phyloP scores from a whole-genome alignment of 2,888 invertebrate species.

The Fragum whitleyi region DNA sequence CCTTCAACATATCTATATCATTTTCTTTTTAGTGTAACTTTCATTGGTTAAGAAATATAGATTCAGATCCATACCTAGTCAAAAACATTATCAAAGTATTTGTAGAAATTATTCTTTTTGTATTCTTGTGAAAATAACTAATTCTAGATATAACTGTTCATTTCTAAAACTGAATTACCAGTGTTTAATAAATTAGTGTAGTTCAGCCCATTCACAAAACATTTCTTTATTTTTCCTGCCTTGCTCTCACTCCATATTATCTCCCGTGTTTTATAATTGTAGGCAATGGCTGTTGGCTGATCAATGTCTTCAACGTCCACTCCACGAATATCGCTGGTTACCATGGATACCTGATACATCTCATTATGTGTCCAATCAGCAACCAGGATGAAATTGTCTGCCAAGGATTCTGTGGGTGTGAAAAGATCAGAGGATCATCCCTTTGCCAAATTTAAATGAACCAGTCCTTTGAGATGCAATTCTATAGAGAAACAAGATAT shows the following conservation, averaged over 20 bases:
- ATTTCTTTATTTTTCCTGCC: conserved; percentile 6
- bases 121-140: too few relatives aligned
- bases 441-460: too few relatives aligned
- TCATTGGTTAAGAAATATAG: too few relatives aligned
- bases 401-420: conserved; percentile 27
- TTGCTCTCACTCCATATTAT: conserved; percentile 45
- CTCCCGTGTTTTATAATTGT: conserved; percentile 25
- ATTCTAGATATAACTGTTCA: too few relatives aligned
- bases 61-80: too few relatives aligned
- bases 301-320: conserved; percentile 38
- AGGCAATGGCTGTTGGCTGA: conserved; percentile 36
- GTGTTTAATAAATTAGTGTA: conserved; percentile 3
- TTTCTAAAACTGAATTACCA: too few relatives aligned
- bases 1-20: too few relatives aligned
- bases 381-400: conserved; percentile 46
- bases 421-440: background rate
- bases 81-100: too few relatives aligned
- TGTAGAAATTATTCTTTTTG: too few relatives aligned
- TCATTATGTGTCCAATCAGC: conserved; percentile 58
- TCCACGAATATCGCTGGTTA: conserved; percentile 35
- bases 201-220: conserved; percentile 23
- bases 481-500: too few relatives aligned
- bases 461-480: too few relatives aligned
- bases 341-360: conserved; percentile 47
- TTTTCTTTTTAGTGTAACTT: too few relatives aligned